Evolutionary conservation across 2,113 vertebrate genomes (phyloP).

Genomic region (Eulemur rufifrons): DNA sequence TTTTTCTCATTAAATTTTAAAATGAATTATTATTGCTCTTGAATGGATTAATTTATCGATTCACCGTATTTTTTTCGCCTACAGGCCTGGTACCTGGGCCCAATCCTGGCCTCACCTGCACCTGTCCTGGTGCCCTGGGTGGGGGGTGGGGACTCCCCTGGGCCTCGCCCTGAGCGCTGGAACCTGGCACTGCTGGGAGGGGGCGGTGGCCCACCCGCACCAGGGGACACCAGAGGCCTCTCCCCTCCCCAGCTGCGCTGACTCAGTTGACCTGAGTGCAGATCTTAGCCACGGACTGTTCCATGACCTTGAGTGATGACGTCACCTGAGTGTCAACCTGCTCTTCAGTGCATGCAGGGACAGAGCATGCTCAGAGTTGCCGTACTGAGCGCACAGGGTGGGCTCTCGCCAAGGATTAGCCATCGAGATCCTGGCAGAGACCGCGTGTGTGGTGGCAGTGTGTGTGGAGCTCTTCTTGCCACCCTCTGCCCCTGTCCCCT

Average conservation of each 20-base stretch:
- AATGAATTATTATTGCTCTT: neutral
- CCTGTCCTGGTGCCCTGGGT: neutral
- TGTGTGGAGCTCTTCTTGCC: neutral
- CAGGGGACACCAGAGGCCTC: too few species aligned
- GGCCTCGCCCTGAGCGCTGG: fast-evolving
- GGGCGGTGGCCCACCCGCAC: too few species aligned
- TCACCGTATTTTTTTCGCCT: neutral
- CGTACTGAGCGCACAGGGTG: neutral
- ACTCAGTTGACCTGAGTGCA: neutral
- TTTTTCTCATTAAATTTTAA: neutral
- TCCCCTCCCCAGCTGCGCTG: too few species aligned
- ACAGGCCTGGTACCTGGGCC: too few species aligned
- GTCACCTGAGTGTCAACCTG: fast-evolving
- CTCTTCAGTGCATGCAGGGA: fast-evolving
- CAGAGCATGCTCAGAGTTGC: too few species aligned
- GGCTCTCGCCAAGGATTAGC: fast-evolving
- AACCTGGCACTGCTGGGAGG: too few species aligned
- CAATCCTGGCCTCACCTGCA: neutral
- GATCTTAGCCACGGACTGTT: fast-evolving
- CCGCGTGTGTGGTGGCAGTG: fast-evolving
- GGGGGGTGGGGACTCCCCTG: neutral
- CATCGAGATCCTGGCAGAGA: neutral
- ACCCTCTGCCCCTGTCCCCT: fast-evolving
- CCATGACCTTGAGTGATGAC: neutral
- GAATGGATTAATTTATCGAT: neutral